Evolutionary conservation across 2,113 vertebrate genomes (phyloP).

Genomic region (Vulpes ferrilata): DNA sequence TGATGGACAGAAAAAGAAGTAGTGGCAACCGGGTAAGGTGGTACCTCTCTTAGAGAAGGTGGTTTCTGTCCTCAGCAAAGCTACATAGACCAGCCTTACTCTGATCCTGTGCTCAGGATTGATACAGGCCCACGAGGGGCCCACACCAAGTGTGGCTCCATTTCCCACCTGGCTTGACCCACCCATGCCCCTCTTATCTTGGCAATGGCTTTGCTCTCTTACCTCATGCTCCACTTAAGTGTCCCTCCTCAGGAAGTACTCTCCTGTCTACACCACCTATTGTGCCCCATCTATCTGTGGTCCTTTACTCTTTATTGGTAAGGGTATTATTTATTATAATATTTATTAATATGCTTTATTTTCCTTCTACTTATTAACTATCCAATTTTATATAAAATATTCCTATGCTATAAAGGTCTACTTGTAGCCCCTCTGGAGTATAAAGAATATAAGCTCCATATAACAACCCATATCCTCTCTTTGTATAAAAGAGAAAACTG

Average conservation of each 20-base stretch:
- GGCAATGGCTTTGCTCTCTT: not conserved
- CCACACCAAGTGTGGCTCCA: rapidly evolving
- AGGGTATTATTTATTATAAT: not conserved
- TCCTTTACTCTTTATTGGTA: not conserved
- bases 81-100: not conserved
- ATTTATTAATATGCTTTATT: not conserved
- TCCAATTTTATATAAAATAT: not conserved
- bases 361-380: not conserved
- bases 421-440: not conserved
- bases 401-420: not conserved
- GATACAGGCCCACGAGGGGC: too few species aligned
- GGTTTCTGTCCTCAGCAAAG: not conserved
- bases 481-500: not conserved
- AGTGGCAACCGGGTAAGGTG: not conserved
- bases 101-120: rapidly evolving
- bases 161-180: not conserved
- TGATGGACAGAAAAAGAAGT: not conserved
- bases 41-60: not conserved
- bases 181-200: not conserved
- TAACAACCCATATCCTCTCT: not conserved
- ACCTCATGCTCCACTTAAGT: not conserved
- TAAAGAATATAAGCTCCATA: not conserved
- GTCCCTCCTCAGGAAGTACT: not conserved
- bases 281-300: not conserved
- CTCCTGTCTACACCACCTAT: not conserved